Percentiles rank a stretch among this genome's conserved stretches.
These are phyloP conservation scores for Pollachius pollachius DNA, from an alignment of 2,113 vertebrate genomes.

Conservation along the genomic window DNA sequence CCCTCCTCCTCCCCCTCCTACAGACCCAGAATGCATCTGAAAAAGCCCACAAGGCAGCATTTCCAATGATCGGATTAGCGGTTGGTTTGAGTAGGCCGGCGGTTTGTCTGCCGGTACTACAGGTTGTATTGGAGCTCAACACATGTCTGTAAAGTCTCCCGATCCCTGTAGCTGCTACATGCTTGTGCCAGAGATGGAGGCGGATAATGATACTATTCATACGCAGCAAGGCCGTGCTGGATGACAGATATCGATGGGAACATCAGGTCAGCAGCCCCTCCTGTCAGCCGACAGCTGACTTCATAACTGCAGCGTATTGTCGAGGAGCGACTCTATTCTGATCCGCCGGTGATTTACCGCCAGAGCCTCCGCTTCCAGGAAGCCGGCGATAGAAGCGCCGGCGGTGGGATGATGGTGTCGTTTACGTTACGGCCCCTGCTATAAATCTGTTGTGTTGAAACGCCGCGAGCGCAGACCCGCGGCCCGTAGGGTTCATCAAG, in stretches of 20 bases:
- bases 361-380: constrained; percentile 45
- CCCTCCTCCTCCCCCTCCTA: constrained; percentile 7
- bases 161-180: too few relatives aligned
- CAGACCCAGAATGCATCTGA: too few relatives aligned
- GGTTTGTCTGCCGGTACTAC: too few relatives aligned
- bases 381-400: constrained; percentile 37
- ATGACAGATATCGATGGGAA: constrained; percentile 50
- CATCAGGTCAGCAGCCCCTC: constrained; percentile 45
- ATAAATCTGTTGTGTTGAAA: constrained; percentile 64
- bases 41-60: too few relatives aligned
- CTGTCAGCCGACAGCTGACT: constrained; percentile 20
- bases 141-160: too few relatives aligned
- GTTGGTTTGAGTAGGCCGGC: too few relatives aligned
- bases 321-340: constrained; percentile 36
- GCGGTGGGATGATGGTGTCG: constrained; percentile 41
- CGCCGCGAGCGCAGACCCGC: constrained; percentile 53
- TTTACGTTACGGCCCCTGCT: constrained; percentile 47
- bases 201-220: not conserved
- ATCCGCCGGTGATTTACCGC: constrained; percentile 58
- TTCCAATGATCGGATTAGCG: too few relatives aligned
- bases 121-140: too few relatives aligned
- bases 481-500: constrained; percentile 48
- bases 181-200: not conserved
- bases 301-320: constrained; percentile 41
- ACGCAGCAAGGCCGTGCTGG: not conserved